Percentiles rank a stretch among this genome's conserved stretches.
Conservation (phyloP, 2,888 invertebrate species). For the Drosophila merina region DNA sequence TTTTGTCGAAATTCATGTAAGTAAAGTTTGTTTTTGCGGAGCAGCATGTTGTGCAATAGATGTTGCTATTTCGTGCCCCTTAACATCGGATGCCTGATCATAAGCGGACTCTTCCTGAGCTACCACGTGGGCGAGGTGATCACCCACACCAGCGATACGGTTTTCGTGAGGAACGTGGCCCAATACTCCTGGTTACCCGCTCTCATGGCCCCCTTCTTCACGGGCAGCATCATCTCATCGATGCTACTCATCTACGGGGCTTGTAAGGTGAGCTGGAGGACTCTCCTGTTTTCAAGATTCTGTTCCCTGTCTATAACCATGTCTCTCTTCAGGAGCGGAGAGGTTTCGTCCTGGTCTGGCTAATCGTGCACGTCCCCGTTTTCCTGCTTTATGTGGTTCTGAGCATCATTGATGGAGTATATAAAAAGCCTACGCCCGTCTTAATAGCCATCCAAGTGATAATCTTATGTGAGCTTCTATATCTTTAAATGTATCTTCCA, state of each 20-base stretch:
- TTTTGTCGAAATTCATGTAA: not conserved
- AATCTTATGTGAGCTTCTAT: conserved; percentile 13
- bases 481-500: too few species aligned
- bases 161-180: conserved; percentile 36
- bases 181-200: conserved; percentile 7
- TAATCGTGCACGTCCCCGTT: conserved; percentile 20
- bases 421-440: not conserved
- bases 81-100: conserved; percentile 27
- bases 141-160: conserved; percentile 25
- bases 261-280: conserved; percentile 34
- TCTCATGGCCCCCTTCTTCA: conserved; percentile 23
- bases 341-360: conserved; percentile 34
- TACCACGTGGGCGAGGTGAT: conserved; percentile 44
- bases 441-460: conserved; percentile 4
- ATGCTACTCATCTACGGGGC: conserved; percentile 45
- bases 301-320: too few species aligned
- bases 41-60: conserved; percentile 28
- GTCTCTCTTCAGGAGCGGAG: conserved; percentile 21
- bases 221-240: conserved; percentile 44
- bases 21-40: not conserved
- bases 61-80: conserved; percentile 47
- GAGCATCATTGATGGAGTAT: conserved; percentile 3
- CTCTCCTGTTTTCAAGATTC: too few species aligned
- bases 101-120: conserved; percentile 36
- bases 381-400: conserved; percentile 16